phyloP scores from a whole-genome alignment of 2,888 invertebrate species.

The Tipula vernalis region DNA sequence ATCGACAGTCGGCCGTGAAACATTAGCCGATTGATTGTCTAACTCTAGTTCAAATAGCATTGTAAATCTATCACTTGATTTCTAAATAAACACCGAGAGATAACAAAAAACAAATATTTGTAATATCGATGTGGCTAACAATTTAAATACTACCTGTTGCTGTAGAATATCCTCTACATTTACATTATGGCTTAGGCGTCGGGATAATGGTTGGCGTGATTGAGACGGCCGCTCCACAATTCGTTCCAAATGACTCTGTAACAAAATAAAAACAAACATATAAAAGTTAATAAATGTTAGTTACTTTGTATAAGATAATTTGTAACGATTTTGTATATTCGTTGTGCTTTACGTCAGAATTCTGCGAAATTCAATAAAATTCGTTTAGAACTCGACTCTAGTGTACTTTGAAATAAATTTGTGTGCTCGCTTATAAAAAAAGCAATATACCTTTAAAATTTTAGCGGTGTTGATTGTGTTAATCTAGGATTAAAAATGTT shows the following conservation, averaged over 20 bases:
- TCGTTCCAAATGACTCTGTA: constrained; percentile 71
- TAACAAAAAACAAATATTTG: constrained; percentile 11
- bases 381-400: background rate
- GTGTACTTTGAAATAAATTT: too few relatives aligned
- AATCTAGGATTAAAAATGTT: background rate
- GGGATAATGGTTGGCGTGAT: constrained; percentile 30
- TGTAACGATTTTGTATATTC: background rate
- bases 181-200: constrained; percentile 47
- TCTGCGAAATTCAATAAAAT: background rate
- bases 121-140: background rate
- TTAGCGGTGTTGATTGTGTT: background rate
- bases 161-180: constrained; percentile 53
- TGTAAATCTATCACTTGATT: constrained; percentile 54
- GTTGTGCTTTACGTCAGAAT: background rate
- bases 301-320: background rate
- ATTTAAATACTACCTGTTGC: constrained; percentile 35
- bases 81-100: constrained; percentile 20
- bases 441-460: background rate
- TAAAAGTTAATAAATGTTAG: background rate
- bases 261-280: constrained; percentile 9
- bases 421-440: too few relatives aligned
- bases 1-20: constrained; percentile 47
- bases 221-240: constrained; percentile 71
- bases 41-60: constrained; percentile 74
- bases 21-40: constrained; percentile 50